Evolutionary conservation across 2,797 vertebrate species (phyloP), one percentile per base, ranked within the genome.

Genomic region (Molossus alvarezi): DNA sequence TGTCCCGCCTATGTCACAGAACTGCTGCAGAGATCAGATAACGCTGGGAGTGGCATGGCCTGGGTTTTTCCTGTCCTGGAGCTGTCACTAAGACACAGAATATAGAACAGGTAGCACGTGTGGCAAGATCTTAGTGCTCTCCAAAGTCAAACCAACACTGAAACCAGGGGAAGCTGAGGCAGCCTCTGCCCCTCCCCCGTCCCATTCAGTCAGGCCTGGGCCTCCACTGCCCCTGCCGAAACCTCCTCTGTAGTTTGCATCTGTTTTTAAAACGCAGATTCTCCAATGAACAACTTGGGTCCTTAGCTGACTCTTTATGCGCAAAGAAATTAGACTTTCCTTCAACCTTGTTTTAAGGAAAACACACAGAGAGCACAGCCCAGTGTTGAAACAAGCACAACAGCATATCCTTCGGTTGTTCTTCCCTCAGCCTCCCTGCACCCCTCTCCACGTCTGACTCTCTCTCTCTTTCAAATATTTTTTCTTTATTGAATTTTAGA

Each of bases 181-280:
- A 48, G 65, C 13, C 51, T 25, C 48, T 75, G 23, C 12, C 5
- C 14, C 72, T 51, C 62, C n/a, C 15, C 8, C 9, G 60, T 21
- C 48, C 69, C 60, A 12, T 27, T 51, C 58, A 20, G 77, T 55
- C 51, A 51, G 48, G 51, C 73, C 64, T 14, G 0, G 84, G 83
- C 18, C 21, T 29, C 60, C n/a, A 13, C 5, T 17, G 62, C 48
- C 55, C 20, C 6, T 21, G 53, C 91, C 57, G 25, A 27, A 79
- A 29, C 41, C 45, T 83, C 57, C 37, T 90, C 27, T 79, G 37
- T 17, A 14, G 4, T 29, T 62, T 71, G 21, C 0, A 64, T 41
- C 72, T 90, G 57, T 62, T 51, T 95, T 71, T 93, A 95, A 92
- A 92, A 92, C 51, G 84, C 51, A 95, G 93, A 84, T 75, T 86